A percentile compares a stretch with the other conserved stretches of the same genome.
Conservation (phyloP, 2,797 vertebrate genomes). For the Gobio occitaniae region DNA sequence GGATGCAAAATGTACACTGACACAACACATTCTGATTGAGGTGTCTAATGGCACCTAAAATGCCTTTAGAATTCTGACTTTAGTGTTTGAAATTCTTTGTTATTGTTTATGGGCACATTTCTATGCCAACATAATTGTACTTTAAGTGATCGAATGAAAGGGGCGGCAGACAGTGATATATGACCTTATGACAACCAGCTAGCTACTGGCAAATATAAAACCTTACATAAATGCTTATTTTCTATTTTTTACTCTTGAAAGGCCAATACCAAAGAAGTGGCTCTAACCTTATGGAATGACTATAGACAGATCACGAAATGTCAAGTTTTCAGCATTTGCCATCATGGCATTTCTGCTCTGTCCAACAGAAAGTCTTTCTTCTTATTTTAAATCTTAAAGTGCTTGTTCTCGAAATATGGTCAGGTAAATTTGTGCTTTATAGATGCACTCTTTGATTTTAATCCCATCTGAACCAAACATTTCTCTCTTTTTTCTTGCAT, state of each 20-base stretch:
- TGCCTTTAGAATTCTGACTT: conserved; percentile 58
- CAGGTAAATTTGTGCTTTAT: background rate
- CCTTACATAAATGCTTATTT: conserved; percentile 52
- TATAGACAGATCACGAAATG: conserved; percentile 40
- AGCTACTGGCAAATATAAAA: conserved; percentile 42
- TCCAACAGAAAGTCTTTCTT: conserved; percentile 11
- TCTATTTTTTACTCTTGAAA: conserved; percentile 34
- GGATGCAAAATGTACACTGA: no score
- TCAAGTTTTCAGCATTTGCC: conserved; percentile 44
- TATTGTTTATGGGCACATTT: conserved; percentile 35
- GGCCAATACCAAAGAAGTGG: conserved; percentile 26
- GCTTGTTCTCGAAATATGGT: background rate
- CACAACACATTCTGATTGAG: conserved; percentile 17
- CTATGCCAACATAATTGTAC: conserved; percentile 36
- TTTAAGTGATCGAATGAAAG: conserved; percentile 39
- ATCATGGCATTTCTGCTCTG: conserved; percentile 41
- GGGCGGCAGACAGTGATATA: conserved; percentile 40
- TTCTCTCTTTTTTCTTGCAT: background rate
- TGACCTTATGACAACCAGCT: conserved; percentile 54
- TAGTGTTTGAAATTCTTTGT: conserved; percentile 49
- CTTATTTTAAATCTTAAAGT: conserved; percentile 35
- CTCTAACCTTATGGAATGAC: conserved; percentile 22
- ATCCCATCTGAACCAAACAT: background rate
- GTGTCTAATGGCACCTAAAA: conserved; percentile 57
- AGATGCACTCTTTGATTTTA: background rate